These are phyloP conservation scores for Sebastes wilsoni DNA, from an alignment of 2,797 vertebrate species.

Conservation along the genomic window DNA sequence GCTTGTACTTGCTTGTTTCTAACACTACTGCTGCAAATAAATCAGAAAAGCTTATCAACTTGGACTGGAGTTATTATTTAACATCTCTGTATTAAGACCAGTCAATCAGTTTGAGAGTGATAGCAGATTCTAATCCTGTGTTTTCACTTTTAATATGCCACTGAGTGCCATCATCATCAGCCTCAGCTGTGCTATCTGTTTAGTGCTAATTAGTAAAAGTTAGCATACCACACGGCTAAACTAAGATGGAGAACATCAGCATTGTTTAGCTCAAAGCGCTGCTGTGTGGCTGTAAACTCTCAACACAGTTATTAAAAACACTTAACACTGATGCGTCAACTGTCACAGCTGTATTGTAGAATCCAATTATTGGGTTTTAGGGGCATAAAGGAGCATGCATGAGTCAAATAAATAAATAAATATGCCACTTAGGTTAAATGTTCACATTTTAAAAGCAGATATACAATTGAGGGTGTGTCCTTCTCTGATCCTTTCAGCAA, in stretches of 20 bases:
- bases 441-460: neutral
- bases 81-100: neutral
- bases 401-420: neutral
- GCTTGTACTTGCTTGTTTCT: neutral
- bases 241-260: neutral
- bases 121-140: neutral
- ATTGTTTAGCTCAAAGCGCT: too few relatives aligned
- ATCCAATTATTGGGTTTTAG: neutral
- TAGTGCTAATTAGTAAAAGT: neutral
- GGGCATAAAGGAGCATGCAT: neutral
- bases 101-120: neutral
- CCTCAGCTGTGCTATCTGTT: neutral
- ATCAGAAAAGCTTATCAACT: neutral
- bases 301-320: neutral
- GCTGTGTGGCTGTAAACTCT: neutral
- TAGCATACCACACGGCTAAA: neutral
- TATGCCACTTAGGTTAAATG: neutral
- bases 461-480: neutral
- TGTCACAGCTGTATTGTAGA: neutral
- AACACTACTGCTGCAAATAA: neutral
- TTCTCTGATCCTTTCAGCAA: slow-evolving; percentile 18
- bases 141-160: neutral
- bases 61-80: neutral
- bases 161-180: neutral
- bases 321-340: neutral